phyloP scores from a whole-genome alignment of 2,113 vertebrate species.

The Colinus virginianus region DNA sequence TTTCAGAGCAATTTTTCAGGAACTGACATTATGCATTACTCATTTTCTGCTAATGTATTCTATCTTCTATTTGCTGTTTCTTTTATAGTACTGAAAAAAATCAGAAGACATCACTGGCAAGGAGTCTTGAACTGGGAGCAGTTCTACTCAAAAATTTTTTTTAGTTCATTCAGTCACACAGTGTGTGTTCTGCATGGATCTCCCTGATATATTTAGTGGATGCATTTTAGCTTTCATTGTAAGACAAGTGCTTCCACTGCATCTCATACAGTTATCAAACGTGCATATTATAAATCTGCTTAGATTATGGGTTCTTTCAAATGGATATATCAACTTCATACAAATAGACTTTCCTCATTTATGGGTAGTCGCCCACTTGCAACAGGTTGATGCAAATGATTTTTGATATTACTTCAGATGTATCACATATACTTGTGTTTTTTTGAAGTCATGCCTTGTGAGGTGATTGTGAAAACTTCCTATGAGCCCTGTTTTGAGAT shows the following conservation, averaged over 20 bases:
- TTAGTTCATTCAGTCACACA: neutral
- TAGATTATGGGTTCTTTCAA: neutral
- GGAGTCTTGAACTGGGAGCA: neutral
- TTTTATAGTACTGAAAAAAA: neutral
- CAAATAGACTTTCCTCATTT: neutral
- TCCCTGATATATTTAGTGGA: neutral
- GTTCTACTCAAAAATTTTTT: neutral
- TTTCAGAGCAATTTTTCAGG: conserved; percentile 8
- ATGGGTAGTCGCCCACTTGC: neutral
- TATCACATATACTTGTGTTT: neutral
- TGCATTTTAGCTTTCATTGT: neutral
- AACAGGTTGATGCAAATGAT: neutral
- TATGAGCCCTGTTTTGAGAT: neutral
- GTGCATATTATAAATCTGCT: neutral
- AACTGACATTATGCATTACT: neutral
- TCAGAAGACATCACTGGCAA: neutral
- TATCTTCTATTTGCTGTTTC: neutral
- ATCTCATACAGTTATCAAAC: neutral
- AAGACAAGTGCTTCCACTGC: neutral
- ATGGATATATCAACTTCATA: neutral
- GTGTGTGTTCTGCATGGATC: neutral
- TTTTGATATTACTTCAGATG: neutral
- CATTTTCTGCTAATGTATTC: neutral
- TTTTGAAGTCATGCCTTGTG: neutral
- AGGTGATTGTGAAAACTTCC: neutral